A percentile compares a stretch with the other conserved stretches of the same genome.
These are phyloP conservation scores for Agrotis segetum DNA, from an alignment of 2,888 invertebrate species.

Conservation along the genomic window DNA sequence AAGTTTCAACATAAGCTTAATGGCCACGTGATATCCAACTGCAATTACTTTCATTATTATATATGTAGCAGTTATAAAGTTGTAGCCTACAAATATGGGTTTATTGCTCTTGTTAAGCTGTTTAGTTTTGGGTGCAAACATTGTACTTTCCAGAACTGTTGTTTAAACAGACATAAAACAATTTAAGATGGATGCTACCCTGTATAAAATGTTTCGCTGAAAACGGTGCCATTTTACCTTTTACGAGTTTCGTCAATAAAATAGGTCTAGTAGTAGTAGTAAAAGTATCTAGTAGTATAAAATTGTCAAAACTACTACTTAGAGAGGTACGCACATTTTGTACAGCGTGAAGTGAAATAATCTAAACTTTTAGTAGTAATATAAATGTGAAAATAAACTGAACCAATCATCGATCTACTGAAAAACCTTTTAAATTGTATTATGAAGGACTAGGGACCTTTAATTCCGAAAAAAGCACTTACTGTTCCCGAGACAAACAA, in stretches of 20 bases:
- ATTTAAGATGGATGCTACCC: conserved; percentile 8
- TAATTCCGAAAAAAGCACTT: too few relatives aligned
- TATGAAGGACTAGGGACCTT: too few relatives aligned
- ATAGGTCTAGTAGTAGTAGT: too few relatives aligned
- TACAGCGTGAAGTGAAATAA: too few relatives aligned
- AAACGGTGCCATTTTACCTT: background rate
- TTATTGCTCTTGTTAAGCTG: conserved; percentile 55
- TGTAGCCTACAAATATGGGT: conserved; percentile 49
- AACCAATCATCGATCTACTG: too few relatives aligned
- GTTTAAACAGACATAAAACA: conserved; percentile 34
- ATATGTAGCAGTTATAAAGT: conserved; percentile 55
- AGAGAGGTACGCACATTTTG: too few relatives aligned
- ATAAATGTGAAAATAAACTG: too few relatives aligned
- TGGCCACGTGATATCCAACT: conserved; percentile 47
- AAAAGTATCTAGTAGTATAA: too few relatives aligned
- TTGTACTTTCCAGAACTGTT: conserved; percentile 29
- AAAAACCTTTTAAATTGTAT: too few relatives aligned
- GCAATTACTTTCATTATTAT: conserved; percentile 57
- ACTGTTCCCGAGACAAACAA: too few relatives aligned
- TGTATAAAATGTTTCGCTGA: conserved; percentile 17
- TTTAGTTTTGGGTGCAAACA: conserved; percentile 50
- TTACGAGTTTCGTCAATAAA: background rate
- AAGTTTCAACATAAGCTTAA: conserved; percentile 41
- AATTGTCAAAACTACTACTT: too few relatives aligned
- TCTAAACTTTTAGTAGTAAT: too few relatives aligned